These are phyloP conservation scores for Calycopis cecrops DNA, from an alignment of 1,140 invertebrate genomes.

Conservation along the genomic window DNA sequence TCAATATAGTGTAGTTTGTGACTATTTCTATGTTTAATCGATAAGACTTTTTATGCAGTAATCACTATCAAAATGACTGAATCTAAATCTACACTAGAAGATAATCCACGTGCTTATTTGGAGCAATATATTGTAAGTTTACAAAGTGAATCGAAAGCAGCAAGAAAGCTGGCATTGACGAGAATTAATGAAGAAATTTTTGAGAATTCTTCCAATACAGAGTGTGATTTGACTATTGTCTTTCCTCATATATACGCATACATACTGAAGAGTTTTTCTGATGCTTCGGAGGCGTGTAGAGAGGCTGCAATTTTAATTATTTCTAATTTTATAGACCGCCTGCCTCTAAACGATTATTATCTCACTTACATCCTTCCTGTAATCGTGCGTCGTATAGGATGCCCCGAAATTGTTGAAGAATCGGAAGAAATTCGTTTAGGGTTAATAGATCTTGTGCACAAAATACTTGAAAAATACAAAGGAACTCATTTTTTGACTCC, in stretches of 20 bases:
- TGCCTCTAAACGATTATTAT: slow-evolving; percentile 79
- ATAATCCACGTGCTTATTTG: slow-evolving; percentile 43
- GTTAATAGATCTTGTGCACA: slow-evolving; percentile 79
- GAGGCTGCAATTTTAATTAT: slow-evolving; percentile 53
- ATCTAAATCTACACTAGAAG: slow-evolving; percentile 29
- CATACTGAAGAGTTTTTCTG: slow-evolving; percentile 62
- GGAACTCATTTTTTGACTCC: slow-evolving; percentile 72
- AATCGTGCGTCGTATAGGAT: slow-evolving; percentile 84
- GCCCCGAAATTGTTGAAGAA: slow-evolving; percentile 84
- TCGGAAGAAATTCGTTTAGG: slow-evolving; percentile 91
- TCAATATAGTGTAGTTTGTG: background rate
- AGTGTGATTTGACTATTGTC: slow-evolving; percentile 52
- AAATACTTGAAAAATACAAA: slow-evolving; percentile 81
- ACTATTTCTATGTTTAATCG: slow-evolving; percentile 6
- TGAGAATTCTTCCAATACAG: slow-evolving; percentile 40
- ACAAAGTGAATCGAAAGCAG: slow-evolving; percentile 62
- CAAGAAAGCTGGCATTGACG: slow-evolving; percentile 46
- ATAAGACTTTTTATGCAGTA: background rate
- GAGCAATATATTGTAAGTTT: slow-evolving; percentile 50
- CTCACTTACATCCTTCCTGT: slow-evolving; percentile 86
- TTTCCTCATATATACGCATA: slow-evolving; percentile 66
- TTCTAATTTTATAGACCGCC: slow-evolving; percentile 53
- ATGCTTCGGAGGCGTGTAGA: slow-evolving; percentile 59
- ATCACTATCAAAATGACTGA: slow-evolving; percentile 21
- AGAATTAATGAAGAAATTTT: slow-evolving; percentile 63